These are phyloP conservation scores for Xylota segnis DNA, from an alignment of 2,888 invertebrate genomes.

Conservation along the genomic window DNA sequence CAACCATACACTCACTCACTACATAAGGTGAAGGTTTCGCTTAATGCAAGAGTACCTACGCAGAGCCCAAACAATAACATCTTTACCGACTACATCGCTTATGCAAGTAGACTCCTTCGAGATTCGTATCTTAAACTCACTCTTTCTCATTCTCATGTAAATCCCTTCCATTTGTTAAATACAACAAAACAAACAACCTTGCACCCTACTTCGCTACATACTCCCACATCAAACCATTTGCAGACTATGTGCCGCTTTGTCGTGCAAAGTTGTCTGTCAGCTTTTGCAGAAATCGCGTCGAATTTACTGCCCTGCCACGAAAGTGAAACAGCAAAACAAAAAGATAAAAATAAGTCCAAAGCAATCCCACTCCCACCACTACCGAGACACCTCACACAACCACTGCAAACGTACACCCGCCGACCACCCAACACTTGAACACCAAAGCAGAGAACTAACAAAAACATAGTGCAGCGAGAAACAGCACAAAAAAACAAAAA, in stretches of 20 bases:
- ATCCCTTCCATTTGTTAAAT: slow-evolving; percentile 3
- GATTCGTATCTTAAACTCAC: too few species aligned
- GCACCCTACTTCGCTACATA: slow-evolving; percentile 18
- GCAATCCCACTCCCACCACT: slow-evolving; percentile 19
- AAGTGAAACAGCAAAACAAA: slow-evolving; percentile 50
- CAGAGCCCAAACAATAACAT: too few species aligned
- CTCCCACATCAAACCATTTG: slow-evolving; percentile 5
- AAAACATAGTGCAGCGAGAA: slow-evolving; percentile 38
- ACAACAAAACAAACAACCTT: slow-evolving; percentile 34
- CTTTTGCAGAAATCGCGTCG: slow-evolving; percentile 37
- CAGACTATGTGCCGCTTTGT: slow-evolving; percentile 27
- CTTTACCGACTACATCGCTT: too few species aligned
- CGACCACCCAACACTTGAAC: not conserved
- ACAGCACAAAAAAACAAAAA: slow-evolving; percentile 26
- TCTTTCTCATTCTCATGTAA: not conserved
- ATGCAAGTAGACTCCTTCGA: too few species aligned
- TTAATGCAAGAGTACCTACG: too few species aligned
- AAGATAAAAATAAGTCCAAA: slow-evolving; percentile 38
- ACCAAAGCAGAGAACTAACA: slow-evolving; percentile 44
- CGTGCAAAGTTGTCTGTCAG: slow-evolving; percentile 26
- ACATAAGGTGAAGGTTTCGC: too few species aligned
- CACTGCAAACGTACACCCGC: not conserved
- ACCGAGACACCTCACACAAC: slow-evolving; percentile 2
- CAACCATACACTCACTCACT: too few species aligned
- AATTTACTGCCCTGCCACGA: not conserved